Conservation (phyloP, 2,113 vertebrate genomes). For the Embiotoca jacksoni region DNA sequence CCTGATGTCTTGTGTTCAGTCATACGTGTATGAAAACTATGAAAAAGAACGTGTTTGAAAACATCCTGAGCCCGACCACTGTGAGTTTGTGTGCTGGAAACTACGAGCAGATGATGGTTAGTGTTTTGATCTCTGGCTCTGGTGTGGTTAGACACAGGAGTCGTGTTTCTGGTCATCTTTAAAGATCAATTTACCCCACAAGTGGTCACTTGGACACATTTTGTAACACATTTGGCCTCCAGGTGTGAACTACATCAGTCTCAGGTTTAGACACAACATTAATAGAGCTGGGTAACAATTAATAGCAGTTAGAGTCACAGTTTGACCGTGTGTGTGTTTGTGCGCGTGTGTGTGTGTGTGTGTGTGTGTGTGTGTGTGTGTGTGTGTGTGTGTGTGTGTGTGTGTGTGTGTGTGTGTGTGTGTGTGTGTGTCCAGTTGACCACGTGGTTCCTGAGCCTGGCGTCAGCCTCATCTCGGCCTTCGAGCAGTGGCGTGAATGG, state of each 20-base stretch:
- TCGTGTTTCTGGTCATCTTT: constrained; percentile 7
- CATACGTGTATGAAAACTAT: neutral
- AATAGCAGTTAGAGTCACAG: neutral
- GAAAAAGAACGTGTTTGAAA: neutral
- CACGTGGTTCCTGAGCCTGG: constrained; percentile 95
- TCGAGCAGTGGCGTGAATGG: constrained; percentile 98
- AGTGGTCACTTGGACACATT: neutral
- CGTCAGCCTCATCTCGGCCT: constrained; percentile 90
- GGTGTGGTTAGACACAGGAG: neutral
- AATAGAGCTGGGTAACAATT: neutral
- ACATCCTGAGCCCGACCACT: constrained; percentile 5
- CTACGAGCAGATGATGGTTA: constrained; percentile 4
- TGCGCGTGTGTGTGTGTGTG: constrained; percentile 5
- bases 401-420: neutral
- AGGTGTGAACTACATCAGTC: neutral
- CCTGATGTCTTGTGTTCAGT: neutral
- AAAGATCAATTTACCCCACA: neutral
- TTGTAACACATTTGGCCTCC: neutral
- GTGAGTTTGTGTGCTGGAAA: constrained; percentile 1
- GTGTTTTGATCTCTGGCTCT: neutral
- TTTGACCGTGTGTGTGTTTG: neutral
- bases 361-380: constrained; percentile 4
- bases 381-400: neutral
- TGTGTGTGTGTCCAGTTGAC: constrained; percentile 86
- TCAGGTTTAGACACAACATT: neutral